Evolutionary conservation across 2,797 vertebrate species (phyloP).

Genomic region (Pseudocheirus occidentalis): DNA sequence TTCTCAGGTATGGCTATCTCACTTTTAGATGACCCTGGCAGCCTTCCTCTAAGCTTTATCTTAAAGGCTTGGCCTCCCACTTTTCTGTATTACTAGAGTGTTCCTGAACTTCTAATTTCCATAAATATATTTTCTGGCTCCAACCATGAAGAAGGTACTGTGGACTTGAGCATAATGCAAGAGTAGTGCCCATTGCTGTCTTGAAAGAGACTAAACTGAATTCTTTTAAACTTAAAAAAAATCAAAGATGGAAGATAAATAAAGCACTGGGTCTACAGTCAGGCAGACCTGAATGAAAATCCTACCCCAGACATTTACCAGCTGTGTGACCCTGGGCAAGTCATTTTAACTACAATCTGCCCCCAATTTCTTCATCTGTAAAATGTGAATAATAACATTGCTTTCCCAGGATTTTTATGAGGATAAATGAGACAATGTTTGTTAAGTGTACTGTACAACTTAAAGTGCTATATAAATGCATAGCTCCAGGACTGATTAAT

Average conservation of each 20-base stretch:
- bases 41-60: too few relatives aligned
- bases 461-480: neutral
- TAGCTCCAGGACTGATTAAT: neutral
- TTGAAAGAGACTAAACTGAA: neutral
- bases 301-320: neutral
- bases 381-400: neutral
- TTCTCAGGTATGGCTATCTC: neutral
- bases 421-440: neutral
- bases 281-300: neutral
- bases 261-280: neutral
- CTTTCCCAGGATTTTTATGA: neutral
- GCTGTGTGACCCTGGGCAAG: neutral
- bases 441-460: neutral
- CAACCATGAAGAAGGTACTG: too few relatives aligned
- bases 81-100: neutral
- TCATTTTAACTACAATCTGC: neutral
- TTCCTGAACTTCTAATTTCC: neutral
- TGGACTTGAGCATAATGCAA: neutral
- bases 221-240: neutral
- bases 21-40: neutral
- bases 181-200: neutral
- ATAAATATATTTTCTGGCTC: too few relatives aligned
- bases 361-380: neutral
- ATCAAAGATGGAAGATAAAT: neutral
- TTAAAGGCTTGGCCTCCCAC: too few relatives aligned